Percentiles rank a stretch among this genome's conserved stretches.
Conservation (phyloP, 1,140 invertebrate genomes). For the Platyscapa corneri region DNA sequence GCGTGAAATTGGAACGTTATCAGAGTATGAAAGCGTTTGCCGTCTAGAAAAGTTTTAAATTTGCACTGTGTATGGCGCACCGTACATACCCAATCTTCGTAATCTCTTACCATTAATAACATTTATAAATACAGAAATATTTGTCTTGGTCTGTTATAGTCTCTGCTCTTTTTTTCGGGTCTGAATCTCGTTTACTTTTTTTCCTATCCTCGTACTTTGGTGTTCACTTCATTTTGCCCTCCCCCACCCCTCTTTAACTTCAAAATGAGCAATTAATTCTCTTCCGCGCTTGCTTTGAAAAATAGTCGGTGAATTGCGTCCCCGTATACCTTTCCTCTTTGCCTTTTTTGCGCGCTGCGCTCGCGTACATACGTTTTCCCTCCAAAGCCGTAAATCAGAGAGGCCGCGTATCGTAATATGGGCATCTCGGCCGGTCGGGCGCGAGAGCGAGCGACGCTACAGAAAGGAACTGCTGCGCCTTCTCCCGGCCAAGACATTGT, state of each 20-base stretch:
- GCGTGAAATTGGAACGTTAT: constrained; percentile 16
- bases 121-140: constrained; percentile 51
- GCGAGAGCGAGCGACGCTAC: background rate
- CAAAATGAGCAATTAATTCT: constrained; percentile 50
- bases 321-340: background rate
- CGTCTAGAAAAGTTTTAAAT: constrained; percentile 6
- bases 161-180: background rate
- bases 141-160: constrained; percentile 15
- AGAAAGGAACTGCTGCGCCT: constrained; percentile 7
- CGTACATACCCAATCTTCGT: constrained; percentile 11
- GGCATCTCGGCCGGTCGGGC: constrained; percentile 18
- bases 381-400: constrained; percentile 46
- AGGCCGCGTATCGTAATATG: constrained; percentile 45
- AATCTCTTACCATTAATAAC: constrained; percentile 47
- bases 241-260: no score
- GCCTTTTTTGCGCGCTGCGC: background rate
- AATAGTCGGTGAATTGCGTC: constrained; percentile 34
- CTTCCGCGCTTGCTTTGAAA: constrained; percentile 25
- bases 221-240: background rate
- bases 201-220: background rate
- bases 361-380: constrained; percentile 37
- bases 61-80: background rate
- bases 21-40: background rate
- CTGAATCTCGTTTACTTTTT: background rate
- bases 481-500: constrained; percentile 31